Percentiles rank a stretch among this genome's conserved stretches.
These are phyloP conservation scores for Xylocopa sonorina DNA, from an alignment of 1,140 invertebrate species.

Conservation along the genomic window DNA sequence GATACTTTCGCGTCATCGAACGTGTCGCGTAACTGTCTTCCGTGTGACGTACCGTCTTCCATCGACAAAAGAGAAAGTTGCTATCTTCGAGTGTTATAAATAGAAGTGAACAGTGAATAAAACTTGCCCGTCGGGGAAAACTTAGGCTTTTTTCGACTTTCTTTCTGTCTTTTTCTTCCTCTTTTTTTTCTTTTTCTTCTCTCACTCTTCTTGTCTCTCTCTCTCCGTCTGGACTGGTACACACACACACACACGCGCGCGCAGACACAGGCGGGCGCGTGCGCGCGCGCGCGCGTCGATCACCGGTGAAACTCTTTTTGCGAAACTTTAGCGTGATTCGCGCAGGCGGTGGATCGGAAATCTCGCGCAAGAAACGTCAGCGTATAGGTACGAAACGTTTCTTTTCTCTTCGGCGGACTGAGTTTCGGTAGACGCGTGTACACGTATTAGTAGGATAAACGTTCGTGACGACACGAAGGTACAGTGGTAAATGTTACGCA, in stretches of 20 bases:
- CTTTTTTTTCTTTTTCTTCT: no score
- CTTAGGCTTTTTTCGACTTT: background rate
- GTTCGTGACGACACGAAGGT: background rate
- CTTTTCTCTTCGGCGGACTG: no score
- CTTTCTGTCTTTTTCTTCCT: no score
- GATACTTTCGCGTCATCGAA: background rate
- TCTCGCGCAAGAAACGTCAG: background rate
- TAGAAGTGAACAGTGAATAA: conserved; percentile 25
- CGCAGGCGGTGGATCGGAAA: background rate
- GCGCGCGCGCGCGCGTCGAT: no score
- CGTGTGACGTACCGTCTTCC: conserved; percentile 9
- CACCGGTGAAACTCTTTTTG: background rate
- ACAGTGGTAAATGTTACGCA: background rate
- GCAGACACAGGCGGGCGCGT: no score
- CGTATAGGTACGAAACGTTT: no score
- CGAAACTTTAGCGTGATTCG: background rate
- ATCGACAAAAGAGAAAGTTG: conserved; percentile 5
- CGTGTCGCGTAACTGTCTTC: conserved; percentile 12
- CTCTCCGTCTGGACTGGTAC: no score
- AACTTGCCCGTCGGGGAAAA: background rate
- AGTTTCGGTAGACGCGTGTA: no score
- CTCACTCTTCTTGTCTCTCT: no score
- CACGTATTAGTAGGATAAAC: no score
- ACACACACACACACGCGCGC: no score
- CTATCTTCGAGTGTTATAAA: conserved; percentile 33